Base-by-base conservation (phyloP, 2,797 vertebrate species). In the Chloroceryle inda region DNA sequence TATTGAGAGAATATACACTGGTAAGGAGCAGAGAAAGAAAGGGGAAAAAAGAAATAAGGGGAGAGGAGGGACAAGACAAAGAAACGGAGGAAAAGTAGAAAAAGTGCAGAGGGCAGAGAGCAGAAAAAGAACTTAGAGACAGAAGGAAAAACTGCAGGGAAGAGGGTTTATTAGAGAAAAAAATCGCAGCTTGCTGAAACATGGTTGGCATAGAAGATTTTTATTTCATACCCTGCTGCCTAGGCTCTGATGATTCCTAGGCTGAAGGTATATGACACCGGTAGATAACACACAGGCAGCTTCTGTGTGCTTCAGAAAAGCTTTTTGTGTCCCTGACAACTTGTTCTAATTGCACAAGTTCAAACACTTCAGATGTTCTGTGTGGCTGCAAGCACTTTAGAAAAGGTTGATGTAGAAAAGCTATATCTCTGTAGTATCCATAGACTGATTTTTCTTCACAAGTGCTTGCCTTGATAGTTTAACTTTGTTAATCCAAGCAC, bases 311-410 rank as follows among this genome's bases (percentile, higher is more conserved):
- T 90, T 97, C 92, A 97, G 93, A 97, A 97, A 96, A 96, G 97
- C 97, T 97, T 97, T 97, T 97, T 97, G 96, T 97, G 97, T 97
- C 97, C 96, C 97, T 97, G 97, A 97, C 97, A 97, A 97, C 95
- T 97, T 97, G 95, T 96, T 97, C 96, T 97, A 97, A 97, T 97
- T 97, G 97, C 96, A 94, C 88, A 97, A 96, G 95, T 97, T 97
- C 97, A 97, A 97, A 97, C 96, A 95, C 94, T 96, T 97, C 84
- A 93, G 93, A 96, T 92, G 82, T 96, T 95, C 94, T 89, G 76
- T 96, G 96, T 89, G 93, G 67, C 91, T 96, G 81, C 89, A 93
- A 96, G 96, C 91, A 96, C 96, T 96, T 97, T 92, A 91, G 76
- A 92, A 97, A 96, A 96, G 92, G 94, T 96, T 96, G 96, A 94